phyloP scores from a whole-genome alignment of 2,888 invertebrate genomes.

The Fragum whitleyi region DNA sequence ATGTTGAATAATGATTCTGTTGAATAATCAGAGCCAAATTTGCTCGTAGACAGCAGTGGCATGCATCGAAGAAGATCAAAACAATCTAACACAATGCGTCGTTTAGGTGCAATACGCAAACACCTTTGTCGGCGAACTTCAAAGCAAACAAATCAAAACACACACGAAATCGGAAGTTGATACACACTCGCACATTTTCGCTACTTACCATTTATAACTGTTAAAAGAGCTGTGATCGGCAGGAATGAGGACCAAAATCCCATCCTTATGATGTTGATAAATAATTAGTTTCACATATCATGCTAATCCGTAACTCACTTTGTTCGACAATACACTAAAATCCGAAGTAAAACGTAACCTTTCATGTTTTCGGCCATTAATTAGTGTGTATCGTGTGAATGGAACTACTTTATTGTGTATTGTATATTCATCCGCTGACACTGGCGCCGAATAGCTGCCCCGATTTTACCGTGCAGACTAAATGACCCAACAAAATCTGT shows the following conservation, averaged over 20 bases:
- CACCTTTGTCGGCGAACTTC: slow-evolving; percentile 64
- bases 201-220: slow-evolving; percentile 53
- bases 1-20: too few relatives aligned
- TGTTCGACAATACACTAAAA: slow-evolving; percentile 47
- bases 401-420: slow-evolving; percentile 47
- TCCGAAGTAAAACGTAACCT: slow-evolving; percentile 43
- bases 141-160: slow-evolving; percentile 56
- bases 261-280: slow-evolving; percentile 67
- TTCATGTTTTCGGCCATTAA: slow-evolving; percentile 62
- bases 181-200: slow-evolving; percentile 31
- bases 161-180: slow-evolving; percentile 47
- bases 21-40: not conserved
- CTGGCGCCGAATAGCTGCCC: slow-evolving; percentile 32
- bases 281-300: slow-evolving; percentile 45
- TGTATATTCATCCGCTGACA: slow-evolving; percentile 54
- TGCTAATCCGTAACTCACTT: slow-evolving; percentile 28
- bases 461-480: too few relatives aligned
- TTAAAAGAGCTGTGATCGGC: slow-evolving; percentile 49
- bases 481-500: too few relatives aligned
- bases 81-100: not conserved
- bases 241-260: slow-evolving; percentile 61
- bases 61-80: not conserved
- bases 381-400: slow-evolving; percentile 57
- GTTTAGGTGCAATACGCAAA: slow-evolving; percentile 22
- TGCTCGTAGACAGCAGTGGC: not conserved